A percentile compares a stretch with the other conserved stretches of the same genome.
phyloP scores from a whole-genome alignment of 2,888 invertebrate genomes.

The Anaspis maculata region DNA sequence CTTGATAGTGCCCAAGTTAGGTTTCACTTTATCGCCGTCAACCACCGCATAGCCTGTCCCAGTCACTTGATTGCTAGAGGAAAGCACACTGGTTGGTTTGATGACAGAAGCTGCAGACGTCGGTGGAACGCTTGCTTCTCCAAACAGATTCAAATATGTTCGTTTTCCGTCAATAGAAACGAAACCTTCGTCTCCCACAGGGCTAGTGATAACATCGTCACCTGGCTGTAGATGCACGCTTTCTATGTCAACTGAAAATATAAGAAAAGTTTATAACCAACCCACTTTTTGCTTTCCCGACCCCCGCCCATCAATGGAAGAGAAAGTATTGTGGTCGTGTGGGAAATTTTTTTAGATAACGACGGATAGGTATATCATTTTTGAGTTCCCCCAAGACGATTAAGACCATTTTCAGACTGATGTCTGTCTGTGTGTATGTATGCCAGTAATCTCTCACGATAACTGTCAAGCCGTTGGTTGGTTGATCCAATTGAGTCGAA shows the following conservation, averaged over 20 bases:
- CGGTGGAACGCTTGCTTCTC: slow-evolving; percentile 44
- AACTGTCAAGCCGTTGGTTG: no score
- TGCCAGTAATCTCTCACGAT: no score
- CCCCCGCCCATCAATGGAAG: no score
- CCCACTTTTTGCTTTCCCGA: no score
- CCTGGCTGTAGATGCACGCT: slow-evolving; percentile 21
- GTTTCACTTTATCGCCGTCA: slow-evolving; percentile 44
- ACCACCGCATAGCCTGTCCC: slow-evolving; percentile 63
- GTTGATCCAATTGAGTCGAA: no score
- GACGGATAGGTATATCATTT: no score
- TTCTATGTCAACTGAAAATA: slow-evolving; percentile 54
- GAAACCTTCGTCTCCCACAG: slow-evolving; percentile 74
- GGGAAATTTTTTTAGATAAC: no score
- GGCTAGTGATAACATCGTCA: slow-evolving; percentile 70
- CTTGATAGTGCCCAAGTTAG: slow-evolving; percentile 30
- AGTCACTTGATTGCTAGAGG: slow-evolving; percentile 39
- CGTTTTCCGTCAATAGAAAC: slow-evolving; percentile 88
- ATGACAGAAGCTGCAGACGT: slow-evolving; percentile 26
- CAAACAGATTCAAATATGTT: slow-evolving; percentile 80
- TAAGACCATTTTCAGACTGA: no score
- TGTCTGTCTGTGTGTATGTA: no score
- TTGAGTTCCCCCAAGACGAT: no score
- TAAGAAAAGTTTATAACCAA: no score
- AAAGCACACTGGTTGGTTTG: slow-evolving; percentile 35
- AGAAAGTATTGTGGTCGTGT: no score